Evolutionary conservation across 1,140 invertebrate species (phyloP).

Genomic region (Neotoxoptera formosana): DNA sequence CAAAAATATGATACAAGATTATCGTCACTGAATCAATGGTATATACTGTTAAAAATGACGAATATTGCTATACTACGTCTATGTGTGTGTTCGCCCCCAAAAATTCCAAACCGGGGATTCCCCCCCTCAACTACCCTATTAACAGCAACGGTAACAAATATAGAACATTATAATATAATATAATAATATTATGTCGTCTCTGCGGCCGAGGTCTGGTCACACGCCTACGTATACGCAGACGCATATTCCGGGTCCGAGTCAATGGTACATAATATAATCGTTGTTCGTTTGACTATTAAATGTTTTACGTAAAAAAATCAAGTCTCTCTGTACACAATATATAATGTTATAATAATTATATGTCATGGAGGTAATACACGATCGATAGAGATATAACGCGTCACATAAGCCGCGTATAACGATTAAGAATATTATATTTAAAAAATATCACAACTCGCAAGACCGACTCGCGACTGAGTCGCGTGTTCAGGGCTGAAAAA

Average conservation of each 20-base stretch:
- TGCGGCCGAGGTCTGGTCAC: neutral
- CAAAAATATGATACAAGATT: neutral
- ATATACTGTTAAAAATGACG: neutral
- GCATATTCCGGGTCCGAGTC: neutral
- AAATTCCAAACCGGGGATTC: neutral
- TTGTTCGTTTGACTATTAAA: neutral
- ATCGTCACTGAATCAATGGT: neutral
- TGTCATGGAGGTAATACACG: neutral
- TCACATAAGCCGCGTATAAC: neutral
- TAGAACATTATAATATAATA: neutral
- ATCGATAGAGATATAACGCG: neutral
- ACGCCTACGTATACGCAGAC: neutral
- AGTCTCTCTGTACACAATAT: neutral
- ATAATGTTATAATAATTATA: too few relatives aligned
- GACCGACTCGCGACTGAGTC: neutral
- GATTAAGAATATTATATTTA: neutral
- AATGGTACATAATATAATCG: neutral
- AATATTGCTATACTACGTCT: neutral
- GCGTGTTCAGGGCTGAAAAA: slow-evolving; percentile 49
- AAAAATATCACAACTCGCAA: neutral
- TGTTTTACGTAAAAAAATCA: neutral
- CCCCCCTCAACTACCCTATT: neutral
- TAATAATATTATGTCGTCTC: neutral
- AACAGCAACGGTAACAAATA: neutral
- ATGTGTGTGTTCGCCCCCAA: neutral